Conservation (phyloP, 2,113 vertebrate species). For the Hemichromis elongatus region DNA sequence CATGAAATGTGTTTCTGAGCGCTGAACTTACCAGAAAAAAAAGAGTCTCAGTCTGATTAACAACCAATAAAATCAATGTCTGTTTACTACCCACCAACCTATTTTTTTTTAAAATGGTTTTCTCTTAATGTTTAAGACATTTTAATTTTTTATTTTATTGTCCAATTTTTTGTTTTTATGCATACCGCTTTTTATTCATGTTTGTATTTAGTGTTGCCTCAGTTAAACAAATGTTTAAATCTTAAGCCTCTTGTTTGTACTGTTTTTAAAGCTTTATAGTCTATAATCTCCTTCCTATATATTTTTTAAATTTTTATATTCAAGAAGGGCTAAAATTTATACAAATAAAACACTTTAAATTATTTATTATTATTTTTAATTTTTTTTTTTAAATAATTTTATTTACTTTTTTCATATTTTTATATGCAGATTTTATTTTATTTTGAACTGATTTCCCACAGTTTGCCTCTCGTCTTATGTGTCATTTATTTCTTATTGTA, state of each 20-base stretch:
- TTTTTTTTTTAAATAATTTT: not conserved
- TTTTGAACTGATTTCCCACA: accelerated
- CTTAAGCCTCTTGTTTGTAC: not conserved
- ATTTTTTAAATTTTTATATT: not conserved
- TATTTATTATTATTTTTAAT: no score
- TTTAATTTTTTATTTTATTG: not conserved
- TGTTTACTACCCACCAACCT: not conserved
- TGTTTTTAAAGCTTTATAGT: not conserved
- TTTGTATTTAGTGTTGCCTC: not conserved
- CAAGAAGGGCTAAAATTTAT: not conserved
- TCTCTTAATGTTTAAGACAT: not conserved
- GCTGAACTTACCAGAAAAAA: not conserved
- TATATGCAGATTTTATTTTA: not conserved
- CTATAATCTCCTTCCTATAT: not conserved
- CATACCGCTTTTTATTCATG: not conserved
- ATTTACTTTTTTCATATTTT: accelerated
- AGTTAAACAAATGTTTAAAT: not conserved
- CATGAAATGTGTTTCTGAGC: not conserved
- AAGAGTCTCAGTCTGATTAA: not conserved
- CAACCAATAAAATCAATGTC: not conserved
- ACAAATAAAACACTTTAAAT: not conserved
- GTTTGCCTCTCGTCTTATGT: not conserved
- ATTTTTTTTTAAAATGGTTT: not conserved
- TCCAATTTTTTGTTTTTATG: not conserved
- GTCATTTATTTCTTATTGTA: not conserved